Evolutionary conservation across 1,140 invertebrate genomes (phyloP).

Genomic region (Maconellicoccus hirsutus): DNA sequence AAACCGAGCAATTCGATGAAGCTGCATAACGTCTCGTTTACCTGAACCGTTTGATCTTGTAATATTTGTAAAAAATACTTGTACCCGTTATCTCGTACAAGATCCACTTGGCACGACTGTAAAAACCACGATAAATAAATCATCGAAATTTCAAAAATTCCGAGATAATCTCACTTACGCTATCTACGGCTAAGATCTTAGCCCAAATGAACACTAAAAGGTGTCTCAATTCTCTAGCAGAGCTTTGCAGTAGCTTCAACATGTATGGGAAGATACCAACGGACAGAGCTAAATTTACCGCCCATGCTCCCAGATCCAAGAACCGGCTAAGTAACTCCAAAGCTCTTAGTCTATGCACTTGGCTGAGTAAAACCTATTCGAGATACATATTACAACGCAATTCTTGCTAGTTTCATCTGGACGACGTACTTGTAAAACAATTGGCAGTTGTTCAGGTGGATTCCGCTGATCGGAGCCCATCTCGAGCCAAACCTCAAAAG

Average conservation of each 20-base stretch:
- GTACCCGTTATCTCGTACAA: conserved; percentile 89
- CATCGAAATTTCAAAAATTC: neutral
- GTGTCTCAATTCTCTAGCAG: conserved; percentile 78
- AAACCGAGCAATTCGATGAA: neutral
- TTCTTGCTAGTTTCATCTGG: neutral
- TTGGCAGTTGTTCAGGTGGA: conserved; percentile 92
- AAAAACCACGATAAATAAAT: conserved; percentile 33
- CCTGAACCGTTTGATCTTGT: conserved; percentile 68
- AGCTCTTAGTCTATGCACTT: conserved; percentile 89
- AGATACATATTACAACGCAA: neutral
- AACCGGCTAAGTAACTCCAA: conserved; percentile 90
- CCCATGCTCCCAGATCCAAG: conserved; percentile 92
- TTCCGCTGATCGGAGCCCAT: conserved; percentile 61
- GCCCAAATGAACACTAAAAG: conserved; percentile 98
- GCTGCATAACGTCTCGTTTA: conserved; percentile 38
- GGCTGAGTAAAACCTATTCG: conserved; percentile 77
- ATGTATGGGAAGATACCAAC: conserved; percentile 99
- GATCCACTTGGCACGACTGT: conserved; percentile 83
- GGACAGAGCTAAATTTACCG: conserved; percentile 87
- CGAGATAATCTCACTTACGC: conserved; percentile 52
- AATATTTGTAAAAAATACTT: conserved; percentile 88
- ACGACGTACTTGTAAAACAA: conserved; percentile 70
- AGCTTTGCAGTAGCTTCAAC: conserved; percentile 86
- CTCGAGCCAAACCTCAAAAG: conserved; percentile 94
- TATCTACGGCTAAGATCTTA: conserved; percentile 94